phyloP scores from a whole-genome alignment of 1,140 invertebrate genomes.

The Drosophila eugracilis region DNA sequence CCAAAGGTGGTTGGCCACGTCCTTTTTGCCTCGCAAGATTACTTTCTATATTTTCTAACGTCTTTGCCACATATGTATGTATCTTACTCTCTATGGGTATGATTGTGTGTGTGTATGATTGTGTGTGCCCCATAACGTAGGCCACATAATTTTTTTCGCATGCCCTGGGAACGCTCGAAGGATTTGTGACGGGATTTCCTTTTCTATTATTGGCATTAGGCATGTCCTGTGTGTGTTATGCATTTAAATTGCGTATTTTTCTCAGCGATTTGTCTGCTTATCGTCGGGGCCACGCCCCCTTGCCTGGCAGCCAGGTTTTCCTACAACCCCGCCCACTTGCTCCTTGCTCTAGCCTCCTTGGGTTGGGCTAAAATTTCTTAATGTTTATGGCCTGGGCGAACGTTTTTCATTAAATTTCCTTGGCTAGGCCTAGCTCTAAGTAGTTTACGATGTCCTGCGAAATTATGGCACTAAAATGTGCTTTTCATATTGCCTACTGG shows the following conservation, averaged over 20 bases:
- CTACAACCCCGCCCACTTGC: neutral
- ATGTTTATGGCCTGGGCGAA: slow-evolving; percentile 75
- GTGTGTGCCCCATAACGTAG: slow-evolving; percentile 55
- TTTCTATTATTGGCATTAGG: slow-evolving; percentile 85
- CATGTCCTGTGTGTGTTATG: slow-evolving; percentile 85
- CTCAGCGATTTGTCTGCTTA: slow-evolving; percentile 84
- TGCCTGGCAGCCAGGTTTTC: slow-evolving; percentile 6
- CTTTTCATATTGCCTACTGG: slow-evolving; percentile 56
- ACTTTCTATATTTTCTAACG: slow-evolving; percentile 80
- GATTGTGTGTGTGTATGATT: slow-evolving; percentile 11
- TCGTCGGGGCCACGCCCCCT: slow-evolving; percentile 58
- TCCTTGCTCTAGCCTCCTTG: neutral
- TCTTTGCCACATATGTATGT: slow-evolving; percentile 47
- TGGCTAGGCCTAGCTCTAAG: slow-evolving; percentile 63
- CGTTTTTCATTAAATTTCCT: slow-evolving; percentile 80
- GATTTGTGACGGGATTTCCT: slow-evolving; percentile 85
- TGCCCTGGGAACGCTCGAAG: slow-evolving; percentile 65
- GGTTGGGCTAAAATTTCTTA: slow-evolving; percentile 70
- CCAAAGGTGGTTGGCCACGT: slow-evolving; percentile 77
- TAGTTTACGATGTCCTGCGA: slow-evolving; percentile 72
- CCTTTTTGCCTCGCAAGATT: slow-evolving; percentile 60
- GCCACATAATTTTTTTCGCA: slow-evolving; percentile 79
- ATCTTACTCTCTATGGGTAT: neutral
- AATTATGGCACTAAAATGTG: slow-evolving; percentile 77
- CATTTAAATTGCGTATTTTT: slow-evolving; percentile 85